Conservation (phyloP, 2,888 invertebrate genomes). For the Dioctria rufipes region DNA sequence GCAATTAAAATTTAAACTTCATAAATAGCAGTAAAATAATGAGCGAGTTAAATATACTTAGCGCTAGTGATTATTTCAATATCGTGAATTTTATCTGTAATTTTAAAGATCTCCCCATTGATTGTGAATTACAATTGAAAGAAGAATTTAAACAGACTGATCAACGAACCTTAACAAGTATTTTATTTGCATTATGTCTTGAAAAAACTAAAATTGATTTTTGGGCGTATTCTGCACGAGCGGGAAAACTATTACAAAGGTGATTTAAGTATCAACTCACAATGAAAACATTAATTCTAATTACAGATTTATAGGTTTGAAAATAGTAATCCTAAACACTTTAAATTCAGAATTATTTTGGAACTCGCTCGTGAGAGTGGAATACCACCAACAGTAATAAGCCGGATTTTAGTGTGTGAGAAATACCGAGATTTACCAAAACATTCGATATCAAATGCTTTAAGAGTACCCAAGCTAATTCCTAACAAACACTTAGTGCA, state of each 20-base stretch:
- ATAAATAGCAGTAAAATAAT: no score
- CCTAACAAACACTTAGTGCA: slow-evolving; percentile 65
- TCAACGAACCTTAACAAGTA: slow-evolving; percentile 78
- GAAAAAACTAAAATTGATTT: slow-evolving; percentile 78
- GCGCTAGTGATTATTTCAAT: slow-evolving; percentile 73
- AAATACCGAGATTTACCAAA: slow-evolving; percentile 65
- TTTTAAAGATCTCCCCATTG: slow-evolving; percentile 74
- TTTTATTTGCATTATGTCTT: slow-evolving; percentile 78
- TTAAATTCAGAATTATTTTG: slow-evolving; percentile 59
- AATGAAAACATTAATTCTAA: background rate
- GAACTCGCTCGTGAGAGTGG: slow-evolving; percentile 64
- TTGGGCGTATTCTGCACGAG: slow-evolving; percentile 75
- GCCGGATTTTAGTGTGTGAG: slow-evolving; percentile 66
- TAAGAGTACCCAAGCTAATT: slow-evolving; percentile 68
- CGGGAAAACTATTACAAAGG: slow-evolving; percentile 74
- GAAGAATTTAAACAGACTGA: slow-evolving; percentile 75
- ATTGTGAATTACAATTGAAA: slow-evolving; percentile 75
- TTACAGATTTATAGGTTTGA: background rate
- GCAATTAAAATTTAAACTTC: no score
- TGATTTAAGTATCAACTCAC: slow-evolving; percentile 61
- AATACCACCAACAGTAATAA: slow-evolving; percentile 66
- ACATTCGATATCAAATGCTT: slow-evolving; percentile 64
- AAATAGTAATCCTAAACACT: background rate
- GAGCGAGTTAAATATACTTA: background rate
- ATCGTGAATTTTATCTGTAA: slow-evolving; percentile 73